Evolutionary conservation across 2,797 vertebrate species (phyloP), one percentile per base, ranked within the genome.

Genomic region (Linurgus olivaceus): DNA sequence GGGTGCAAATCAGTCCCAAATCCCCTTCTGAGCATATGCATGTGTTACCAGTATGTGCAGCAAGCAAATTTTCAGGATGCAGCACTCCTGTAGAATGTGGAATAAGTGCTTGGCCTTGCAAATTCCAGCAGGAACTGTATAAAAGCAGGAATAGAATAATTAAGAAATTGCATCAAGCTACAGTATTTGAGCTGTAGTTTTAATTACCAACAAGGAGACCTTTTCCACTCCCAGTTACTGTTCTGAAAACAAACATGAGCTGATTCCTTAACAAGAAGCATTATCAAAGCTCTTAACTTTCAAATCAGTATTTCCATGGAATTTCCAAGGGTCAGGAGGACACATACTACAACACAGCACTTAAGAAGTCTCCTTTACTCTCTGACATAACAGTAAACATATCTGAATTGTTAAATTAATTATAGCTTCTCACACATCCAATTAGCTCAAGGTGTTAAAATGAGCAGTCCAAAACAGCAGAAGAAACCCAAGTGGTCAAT

Each of bases 1-100:
- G 48, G 18, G 19, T 7, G 29, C 11, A 45, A 59, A 54, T 47
- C 45, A 38, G 17, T 29, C 24, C 38, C 44, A 74, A 25, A 74
- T 33, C 10, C 21, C 0, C 0, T 17, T 57, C 16, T 29, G 16
- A 26, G 38, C n/a, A 48, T 0, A 8, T 0, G 17, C 0, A 2
- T 3, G 23, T 10, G 16, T 26, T 51, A 63, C 40, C 37, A 51
- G 25, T 11, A 72, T 0, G 0, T 16, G 25, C 7, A 26, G 37
- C 20, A 58, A 70, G 38, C 6, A 47, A 58, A 63, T 9, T 12
- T 67, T 28, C 29, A 55, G 33, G 37, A 51, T 25, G 62, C 37
- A 4, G 44, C 16, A 50, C 28, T 85, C n/a, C 40, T 37, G 25
- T 1, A 44, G 31, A 70, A 57, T 62, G 44, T 51, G n/a, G 26